phyloP scores from a whole-genome alignment of 1,140 invertebrate genomes.

The Scaptodrosophila lebanonensis region DNA sequence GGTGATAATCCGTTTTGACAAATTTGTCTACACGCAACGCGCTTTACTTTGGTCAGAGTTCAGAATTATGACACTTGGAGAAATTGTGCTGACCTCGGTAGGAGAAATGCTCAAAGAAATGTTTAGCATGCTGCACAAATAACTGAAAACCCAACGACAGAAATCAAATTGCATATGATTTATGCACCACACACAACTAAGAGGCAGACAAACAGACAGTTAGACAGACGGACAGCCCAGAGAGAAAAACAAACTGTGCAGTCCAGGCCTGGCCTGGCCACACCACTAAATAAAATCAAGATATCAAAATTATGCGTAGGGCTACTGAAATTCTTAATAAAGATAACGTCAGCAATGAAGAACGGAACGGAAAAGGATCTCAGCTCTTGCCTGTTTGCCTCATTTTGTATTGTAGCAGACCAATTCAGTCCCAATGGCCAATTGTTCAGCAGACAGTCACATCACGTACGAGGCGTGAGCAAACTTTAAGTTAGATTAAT shows the following conservation, averaged over 20 bases:
- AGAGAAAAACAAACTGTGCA: constrained; percentile 15
- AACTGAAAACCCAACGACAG: constrained; percentile 60
- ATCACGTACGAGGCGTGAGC: constrained; percentile 69
- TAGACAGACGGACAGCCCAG: neutral
- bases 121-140: constrained; percentile 68
- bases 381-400: constrained; percentile 15
- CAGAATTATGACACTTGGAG: constrained; percentile 28
- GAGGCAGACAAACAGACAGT: constrained; percentile 2
- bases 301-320: constrained; percentile 61
- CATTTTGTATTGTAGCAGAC: constrained; percentile 22
- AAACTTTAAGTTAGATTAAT: constrained; percentile 76
- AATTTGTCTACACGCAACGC: constrained; percentile 65
- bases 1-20: constrained; percentile 76
- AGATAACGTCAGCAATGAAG: constrained; percentile 42
- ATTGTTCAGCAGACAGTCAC: too few relatives aligned
- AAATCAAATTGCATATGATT: constrained; percentile 63
- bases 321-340: constrained; percentile 75
- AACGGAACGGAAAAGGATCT: constrained; percentile 54
- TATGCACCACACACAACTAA: constrained; percentile 58
- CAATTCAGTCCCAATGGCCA: neutral
- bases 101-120: constrained; percentile 24
- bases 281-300: constrained; percentile 64
- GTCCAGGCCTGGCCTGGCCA: too few relatives aligned
- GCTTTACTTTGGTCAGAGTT: constrained; percentile 53
- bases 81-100: constrained; percentile 38